Evolutionary conservation across 2,113 vertebrate genomes (phyloP).

Genomic region (Megaleporinus macrocephalus): DNA sequence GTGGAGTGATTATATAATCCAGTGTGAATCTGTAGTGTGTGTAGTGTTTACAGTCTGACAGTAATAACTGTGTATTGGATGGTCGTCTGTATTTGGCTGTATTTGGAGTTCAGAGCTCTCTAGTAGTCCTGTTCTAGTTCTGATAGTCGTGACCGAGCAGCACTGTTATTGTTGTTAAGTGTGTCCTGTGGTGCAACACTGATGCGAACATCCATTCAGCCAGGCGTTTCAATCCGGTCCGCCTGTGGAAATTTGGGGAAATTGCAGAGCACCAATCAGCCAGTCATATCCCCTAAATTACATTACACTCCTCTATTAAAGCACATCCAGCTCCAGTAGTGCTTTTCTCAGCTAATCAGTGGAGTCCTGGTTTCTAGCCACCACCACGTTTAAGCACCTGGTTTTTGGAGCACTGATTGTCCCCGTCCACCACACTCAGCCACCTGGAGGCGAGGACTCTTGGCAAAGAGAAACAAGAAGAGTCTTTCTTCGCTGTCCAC

Average conservation of each 20-base stretch:
- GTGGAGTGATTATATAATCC: background rate
- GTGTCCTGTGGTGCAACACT: background rate
- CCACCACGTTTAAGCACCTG: background rate
- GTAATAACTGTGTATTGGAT: background rate
- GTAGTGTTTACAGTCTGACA: background rate
- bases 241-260: no score
- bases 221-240: no score
- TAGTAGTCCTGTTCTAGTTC: background rate
- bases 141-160: no score
- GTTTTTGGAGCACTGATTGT: background rate
- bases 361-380: background rate
- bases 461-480: background rate
- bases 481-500: constrained; percentile 40
- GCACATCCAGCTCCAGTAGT: background rate
- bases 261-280: no score
- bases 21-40: no score
- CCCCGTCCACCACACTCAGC: background rate
- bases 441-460: background rate
- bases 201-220: background rate
- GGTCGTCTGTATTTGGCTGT: background rate
- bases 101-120: background rate
- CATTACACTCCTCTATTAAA: no score
- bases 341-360: background rate
- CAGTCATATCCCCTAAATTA: no score
- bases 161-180: background rate